Percentiles rank a stretch among this genome's conserved stretches.
phyloP scores from a whole-genome alignment of 2,113 vertebrate species.

The Petrocephalus microphthalmus region DNA sequence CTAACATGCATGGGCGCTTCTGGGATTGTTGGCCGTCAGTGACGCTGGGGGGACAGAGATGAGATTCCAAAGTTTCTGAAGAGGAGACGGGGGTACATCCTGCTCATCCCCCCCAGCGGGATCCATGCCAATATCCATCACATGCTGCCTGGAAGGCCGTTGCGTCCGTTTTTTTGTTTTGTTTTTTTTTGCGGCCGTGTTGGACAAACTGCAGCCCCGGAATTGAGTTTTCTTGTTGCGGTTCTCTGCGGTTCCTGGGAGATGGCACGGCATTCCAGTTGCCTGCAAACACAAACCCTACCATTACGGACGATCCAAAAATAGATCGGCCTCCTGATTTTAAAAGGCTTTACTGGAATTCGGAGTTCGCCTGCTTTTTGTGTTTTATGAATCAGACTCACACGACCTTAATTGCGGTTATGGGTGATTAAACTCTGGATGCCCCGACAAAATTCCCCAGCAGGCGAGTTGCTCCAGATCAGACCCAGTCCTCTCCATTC shows the following conservation, averaged over 20 bases:
- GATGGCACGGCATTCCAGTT: not conserved
- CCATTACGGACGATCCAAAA: not conserved
- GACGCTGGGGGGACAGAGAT: not conserved
- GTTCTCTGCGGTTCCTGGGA: not conserved
- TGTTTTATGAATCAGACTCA: constrained; percentile 68
- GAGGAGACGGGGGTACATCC: not conserved
- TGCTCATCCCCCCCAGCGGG: not conserved
- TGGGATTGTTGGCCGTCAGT: not conserved
- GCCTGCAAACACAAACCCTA: not conserved
- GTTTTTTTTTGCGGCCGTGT: not conserved
- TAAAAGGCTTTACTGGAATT: constrained; percentile 58
- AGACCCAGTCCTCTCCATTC: constrained; percentile 25
- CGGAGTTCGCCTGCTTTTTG: constrained; percentile 65
- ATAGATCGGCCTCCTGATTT: not conserved
- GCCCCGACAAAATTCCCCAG: constrained; percentile 59
- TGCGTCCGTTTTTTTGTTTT: not conserved
- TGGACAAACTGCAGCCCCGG: not conserved
- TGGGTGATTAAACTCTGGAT: constrained; percentile 74
- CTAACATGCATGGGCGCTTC: not conserved
- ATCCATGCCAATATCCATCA: not conserved
- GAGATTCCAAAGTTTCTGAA: not conserved
- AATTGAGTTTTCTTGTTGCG: not conserved
- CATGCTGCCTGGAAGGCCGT: not conserved
- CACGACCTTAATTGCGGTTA: constrained; percentile 68
- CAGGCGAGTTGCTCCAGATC: constrained; percentile 58